Base-by-base conservation (phyloP, 2,888 invertebrate species). In the Chymomyza caudatula region DNA sequence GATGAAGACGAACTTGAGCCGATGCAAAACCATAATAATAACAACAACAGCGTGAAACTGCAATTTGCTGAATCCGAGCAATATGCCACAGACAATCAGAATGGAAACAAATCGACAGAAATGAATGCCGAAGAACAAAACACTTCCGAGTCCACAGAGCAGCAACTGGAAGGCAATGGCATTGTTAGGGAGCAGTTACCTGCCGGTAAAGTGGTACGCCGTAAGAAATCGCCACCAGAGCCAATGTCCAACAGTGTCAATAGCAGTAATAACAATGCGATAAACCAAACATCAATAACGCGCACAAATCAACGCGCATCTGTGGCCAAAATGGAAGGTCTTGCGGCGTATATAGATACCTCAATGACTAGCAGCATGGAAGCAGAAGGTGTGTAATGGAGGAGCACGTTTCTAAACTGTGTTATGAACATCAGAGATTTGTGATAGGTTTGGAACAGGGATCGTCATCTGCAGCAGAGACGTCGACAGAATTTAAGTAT, bases 141-240 rank as follows among this genome's bases (percentile, higher is more conserved):
- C 44, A 55, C 61, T 49, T 56, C 69, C 92, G 93, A 80, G 93
- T 92, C 57, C 92, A 92, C 92, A n/a, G 91, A 93, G 0, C 91
- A 91, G 4, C 93, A 94, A 13, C 60, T 81, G 2, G 86, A 86
- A 42, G 86, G 82, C 77, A 92, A 93, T 59, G 92, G 92, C 44
- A 90, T 93, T 58, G 93, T 94, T 5, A 93, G 93, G 83, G 93
- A 94, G 2, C 93, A 94, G 79, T 87, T 95, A 72, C 93, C 94
- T 17, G 93, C 94, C n/a, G 95, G 94, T 69, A 94, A 95, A 92
- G 95, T 94, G 2, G 76, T 90, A 54, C 86, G 89, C 3, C 82
- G 90, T 63, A 90, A 89, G 74, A 90, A 90, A 77, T 86, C 86
- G 13, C 78, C 85, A 25, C 82, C 82, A 4, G 82, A 87, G 49